Evolutionary conservation across 1,140 invertebrate species (phyloP).

Genomic region (Sinonovacula constricta): DNA sequence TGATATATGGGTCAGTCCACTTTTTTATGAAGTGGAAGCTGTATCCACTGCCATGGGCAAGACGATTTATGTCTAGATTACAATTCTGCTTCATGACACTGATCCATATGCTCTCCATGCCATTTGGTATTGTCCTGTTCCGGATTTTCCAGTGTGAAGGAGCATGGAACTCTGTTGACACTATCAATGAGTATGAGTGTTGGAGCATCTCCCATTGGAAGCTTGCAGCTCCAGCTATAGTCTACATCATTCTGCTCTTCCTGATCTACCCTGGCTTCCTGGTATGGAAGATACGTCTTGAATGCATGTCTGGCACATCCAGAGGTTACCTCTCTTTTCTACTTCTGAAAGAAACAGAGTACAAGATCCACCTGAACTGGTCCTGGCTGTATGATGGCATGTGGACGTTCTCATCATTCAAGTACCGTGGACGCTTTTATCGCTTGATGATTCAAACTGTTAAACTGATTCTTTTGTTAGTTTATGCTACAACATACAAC

Average conservation of each 20-base stretch:
- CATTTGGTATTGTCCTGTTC: constrained; percentile 65
- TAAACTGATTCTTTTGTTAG: constrained; percentile 66
- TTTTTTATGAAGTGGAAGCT: constrained; percentile 52
- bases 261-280: constrained; percentile 69
- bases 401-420: constrained; percentile 75
- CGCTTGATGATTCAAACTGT: constrained; percentile 62
- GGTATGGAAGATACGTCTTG: constrained; percentile 64
- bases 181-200: constrained; percentile 67
- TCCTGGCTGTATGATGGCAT: constrained; percentile 66
- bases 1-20: constrained; percentile 56
- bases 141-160: constrained; percentile 71
- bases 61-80: constrained; percentile 56
- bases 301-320: constrained; percentile 63
- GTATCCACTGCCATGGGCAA: constrained; percentile 62
- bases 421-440: constrained; percentile 65
- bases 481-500: constrained; percentile 64
- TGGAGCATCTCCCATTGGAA: constrained; percentile 67
- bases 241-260: constrained; percentile 60
- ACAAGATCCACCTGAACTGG: constrained; percentile 72
- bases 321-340: constrained; percentile 72
- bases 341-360: constrained; percentile 75
- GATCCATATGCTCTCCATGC: constrained; percentile 69
- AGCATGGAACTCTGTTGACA: constrained; percentile 59
- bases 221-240: constrained; percentile 61
- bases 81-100: constrained; percentile 62